Conservation (phyloP, 2,797 vertebrate genomes). For the Rachycentron canadum region DNA sequence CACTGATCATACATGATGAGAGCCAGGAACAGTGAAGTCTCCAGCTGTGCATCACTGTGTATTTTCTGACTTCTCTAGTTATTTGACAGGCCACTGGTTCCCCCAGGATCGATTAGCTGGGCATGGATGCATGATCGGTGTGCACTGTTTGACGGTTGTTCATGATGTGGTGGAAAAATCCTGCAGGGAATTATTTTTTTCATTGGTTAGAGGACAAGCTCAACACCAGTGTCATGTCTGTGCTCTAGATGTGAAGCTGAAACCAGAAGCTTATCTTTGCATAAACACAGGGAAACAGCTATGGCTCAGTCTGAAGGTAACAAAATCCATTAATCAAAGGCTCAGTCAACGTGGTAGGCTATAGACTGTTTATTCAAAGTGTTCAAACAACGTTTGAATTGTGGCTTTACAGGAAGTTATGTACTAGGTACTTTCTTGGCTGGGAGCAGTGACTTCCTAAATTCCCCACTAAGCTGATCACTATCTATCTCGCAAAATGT, state of each 20-base stretch:
- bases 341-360: neutral
- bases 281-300: neutral
- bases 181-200: neutral
- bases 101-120: conserved; percentile 34
- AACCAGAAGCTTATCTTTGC: neutral
- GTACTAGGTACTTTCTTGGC: neutral
- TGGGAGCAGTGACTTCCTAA: neutral
- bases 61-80: conserved; percentile 49
- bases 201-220: no score
- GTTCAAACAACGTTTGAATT: no score
- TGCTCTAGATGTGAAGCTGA: neutral
- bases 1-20: conserved; percentile 40
- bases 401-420: neutral
- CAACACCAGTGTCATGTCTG: neutral
- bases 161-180: conserved; percentile 13
- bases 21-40: conserved; percentile 50
- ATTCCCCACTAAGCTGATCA: neutral
- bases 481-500: neutral
- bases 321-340: neutral
- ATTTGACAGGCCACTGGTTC: conserved; percentile 50
- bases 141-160: conserved; percentile 14
- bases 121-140: conserved; percentile 43
- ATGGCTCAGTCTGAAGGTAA: neutral
- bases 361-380: neutral
- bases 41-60: conserved; percentile 66